Percentiles rank a stretch among this genome's conserved stretches.
These are phyloP conservation scores for Ranitomeya variabilis DNA, from an alignment of 2,113 vertebrate genomes.

Conservation along the genomic window DNA sequence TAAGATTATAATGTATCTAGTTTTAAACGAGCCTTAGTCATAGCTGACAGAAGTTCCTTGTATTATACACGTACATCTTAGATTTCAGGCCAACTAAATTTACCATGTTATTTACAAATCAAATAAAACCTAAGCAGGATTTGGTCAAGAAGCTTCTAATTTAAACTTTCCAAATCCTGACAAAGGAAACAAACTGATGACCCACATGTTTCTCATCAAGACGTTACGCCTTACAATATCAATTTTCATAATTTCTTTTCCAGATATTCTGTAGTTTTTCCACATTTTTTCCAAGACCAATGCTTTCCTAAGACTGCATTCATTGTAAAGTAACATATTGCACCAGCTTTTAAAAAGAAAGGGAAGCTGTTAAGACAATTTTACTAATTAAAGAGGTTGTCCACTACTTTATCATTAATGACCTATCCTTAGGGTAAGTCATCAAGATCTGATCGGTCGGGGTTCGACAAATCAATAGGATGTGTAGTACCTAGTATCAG, in stretches of 20 bases:
- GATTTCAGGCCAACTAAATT: background rate
- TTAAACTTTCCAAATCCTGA: background rate
- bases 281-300: background rate
- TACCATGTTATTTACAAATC: conserved; percentile 7
- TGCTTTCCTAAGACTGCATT: background rate
- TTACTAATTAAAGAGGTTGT: too few relatives aligned
- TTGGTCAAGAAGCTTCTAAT: background rate
- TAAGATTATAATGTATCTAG: background rate
- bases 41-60: background rate
- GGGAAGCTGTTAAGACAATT: too few relatives aligned
- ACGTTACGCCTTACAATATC: background rate
- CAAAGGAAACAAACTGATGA: background rate
- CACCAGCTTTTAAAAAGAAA: background rate
- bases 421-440: too few relatives aligned
- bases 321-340: background rate
- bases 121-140: background rate
- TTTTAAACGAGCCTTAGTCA: background rate
- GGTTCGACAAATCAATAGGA: too few relatives aligned
- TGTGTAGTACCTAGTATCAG: too few relatives aligned
- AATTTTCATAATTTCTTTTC: background rate
- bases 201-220: background rate
- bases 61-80: background rate
- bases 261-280: background rate
- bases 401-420: too few relatives aligned
- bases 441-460: too few relatives aligned